Evolutionary conservation across 1,140 invertebrate species (phyloP).

Genomic region (Drosophila sp.): DNA sequence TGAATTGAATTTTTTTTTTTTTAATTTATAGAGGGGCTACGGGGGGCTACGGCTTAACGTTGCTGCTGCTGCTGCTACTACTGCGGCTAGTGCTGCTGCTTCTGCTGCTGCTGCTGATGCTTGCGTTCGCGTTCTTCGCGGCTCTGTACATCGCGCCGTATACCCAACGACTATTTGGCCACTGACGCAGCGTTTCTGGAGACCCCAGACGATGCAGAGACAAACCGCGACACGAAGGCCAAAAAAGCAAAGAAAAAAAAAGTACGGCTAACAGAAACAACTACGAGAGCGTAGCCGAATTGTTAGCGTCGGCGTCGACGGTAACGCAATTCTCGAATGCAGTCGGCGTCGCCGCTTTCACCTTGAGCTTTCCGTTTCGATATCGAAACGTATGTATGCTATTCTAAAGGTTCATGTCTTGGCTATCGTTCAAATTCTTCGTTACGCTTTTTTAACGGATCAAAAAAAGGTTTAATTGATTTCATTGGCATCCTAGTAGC

Average conservation of each 20-base stretch:
- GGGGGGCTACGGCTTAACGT: slow-evolving; percentile 16
- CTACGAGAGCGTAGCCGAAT: slow-evolving; percentile 4
- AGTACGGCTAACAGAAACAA: slow-evolving; percentile 1
- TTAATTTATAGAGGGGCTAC: neutral
- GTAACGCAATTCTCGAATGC: slow-evolving; percentile 6
- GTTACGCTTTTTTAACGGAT: neutral
- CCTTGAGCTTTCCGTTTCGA: slow-evolving; percentile 5
- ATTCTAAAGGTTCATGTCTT: neutral
- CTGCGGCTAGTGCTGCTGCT: slow-evolving; percentile 31
- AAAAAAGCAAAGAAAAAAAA: slow-evolving; percentile 5
- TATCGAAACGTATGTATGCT: neutral
- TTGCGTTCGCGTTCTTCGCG: slow-evolving; percentile 65
- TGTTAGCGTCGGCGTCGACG: neutral
- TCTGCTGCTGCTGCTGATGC: slow-evolving; percentile 29
- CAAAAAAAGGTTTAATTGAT: neutral
- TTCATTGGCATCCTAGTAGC: no score
- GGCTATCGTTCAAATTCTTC: neutral
- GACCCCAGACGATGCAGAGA: slow-evolving; percentile 61
- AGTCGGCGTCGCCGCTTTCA: neutral
- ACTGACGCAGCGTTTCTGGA: slow-evolving; percentile 66
- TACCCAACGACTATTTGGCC: slow-evolving; percentile 81
- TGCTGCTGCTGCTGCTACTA: slow-evolving; percentile 27
- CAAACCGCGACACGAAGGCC: slow-evolving; percentile 17
- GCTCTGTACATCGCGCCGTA: slow-evolving; percentile 82
- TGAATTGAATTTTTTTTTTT: neutral